These are phyloP conservation scores for Spinibarbus caldwelli DNA, from an alignment of 2,797 vertebrate genomes.

Conservation along the genomic window DNA sequence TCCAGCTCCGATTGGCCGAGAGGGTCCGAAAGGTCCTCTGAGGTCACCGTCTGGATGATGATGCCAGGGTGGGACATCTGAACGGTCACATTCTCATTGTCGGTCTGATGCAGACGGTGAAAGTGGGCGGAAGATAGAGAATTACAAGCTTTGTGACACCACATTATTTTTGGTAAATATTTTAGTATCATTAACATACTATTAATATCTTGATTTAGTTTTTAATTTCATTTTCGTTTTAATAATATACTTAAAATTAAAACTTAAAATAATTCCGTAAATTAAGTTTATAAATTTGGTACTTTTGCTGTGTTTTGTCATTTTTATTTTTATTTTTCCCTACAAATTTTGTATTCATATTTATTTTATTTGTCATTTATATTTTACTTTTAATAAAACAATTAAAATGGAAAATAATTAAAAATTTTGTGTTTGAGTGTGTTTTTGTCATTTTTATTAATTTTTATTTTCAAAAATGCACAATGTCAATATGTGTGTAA, in stretches of 20 bases:
- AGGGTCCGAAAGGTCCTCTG: conserved; percentile 86
- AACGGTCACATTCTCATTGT: conserved; percentile 86
- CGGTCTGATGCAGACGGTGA: conserved; percentile 78
- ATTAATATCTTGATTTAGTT: background rate
- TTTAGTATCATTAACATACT: background rate
- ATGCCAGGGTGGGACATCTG: conserved; percentile 91
- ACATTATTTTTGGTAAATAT: background rate
- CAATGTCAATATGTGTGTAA: background rate
- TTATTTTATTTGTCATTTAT: no score
- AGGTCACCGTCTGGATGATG: conserved; percentile 93
- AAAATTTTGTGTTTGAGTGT: background rate
- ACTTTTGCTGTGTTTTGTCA: background rate
- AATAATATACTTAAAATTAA: background rate
- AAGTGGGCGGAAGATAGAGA: background rate
- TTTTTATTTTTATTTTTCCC: background rate
- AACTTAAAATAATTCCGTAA: background rate
- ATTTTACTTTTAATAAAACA: no score
- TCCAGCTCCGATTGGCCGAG: conserved; percentile 85
- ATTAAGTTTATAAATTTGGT: background rate
- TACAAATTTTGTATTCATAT: background rate
- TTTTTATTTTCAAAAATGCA: no score
- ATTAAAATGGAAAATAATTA: background rate
- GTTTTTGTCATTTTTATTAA: background rate
- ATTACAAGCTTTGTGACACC: background rate
- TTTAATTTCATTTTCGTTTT: background rate